Conservation (phyloP, 1,140 invertebrate genomes). For the Daktulosphaira vitifoliae region DNA sequence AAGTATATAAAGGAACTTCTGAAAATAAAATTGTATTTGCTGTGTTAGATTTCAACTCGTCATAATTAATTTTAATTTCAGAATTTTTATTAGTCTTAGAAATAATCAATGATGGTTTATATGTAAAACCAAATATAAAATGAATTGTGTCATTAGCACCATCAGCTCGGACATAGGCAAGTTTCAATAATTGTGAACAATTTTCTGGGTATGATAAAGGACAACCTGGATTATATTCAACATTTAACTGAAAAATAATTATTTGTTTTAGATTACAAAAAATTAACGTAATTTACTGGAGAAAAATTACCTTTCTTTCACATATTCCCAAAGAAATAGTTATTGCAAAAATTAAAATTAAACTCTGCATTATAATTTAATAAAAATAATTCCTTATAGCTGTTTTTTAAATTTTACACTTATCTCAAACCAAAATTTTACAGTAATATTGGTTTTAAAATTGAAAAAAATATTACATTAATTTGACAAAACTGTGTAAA, state of each 20-base stretch:
- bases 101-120: conserved; percentile 8
- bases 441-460: too few relatives aligned
- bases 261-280: too few relatives aligned
- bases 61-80: background rate
- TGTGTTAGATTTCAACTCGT: background rate
- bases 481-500: too few relatives aligned
- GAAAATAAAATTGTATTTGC: background rate
- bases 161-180: background rate
- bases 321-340: too few relatives aligned
- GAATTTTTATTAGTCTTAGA: background rate
- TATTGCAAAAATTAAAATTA: too few relatives aligned
- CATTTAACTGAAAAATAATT: conserved; percentile 3
- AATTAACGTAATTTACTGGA: too few relatives aligned
- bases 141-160: conserved; percentile 19
- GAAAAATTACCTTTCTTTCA: too few relatives aligned
- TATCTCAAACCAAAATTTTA: too few relatives aligned
- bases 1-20: background rate
- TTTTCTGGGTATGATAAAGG: background rate
- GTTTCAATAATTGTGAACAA: conserved; percentile 6
- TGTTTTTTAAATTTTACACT: too few relatives aligned
- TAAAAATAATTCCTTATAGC: too few relatives aligned
- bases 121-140: background rate
- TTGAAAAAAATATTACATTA: too few relatives aligned
- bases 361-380: too few relatives aligned
- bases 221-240: conserved; percentile 16